These are phyloP conservation scores for Pimpla rufipes DNA, from an alignment of 2,888 invertebrate species.

Conservation along the genomic window DNA sequence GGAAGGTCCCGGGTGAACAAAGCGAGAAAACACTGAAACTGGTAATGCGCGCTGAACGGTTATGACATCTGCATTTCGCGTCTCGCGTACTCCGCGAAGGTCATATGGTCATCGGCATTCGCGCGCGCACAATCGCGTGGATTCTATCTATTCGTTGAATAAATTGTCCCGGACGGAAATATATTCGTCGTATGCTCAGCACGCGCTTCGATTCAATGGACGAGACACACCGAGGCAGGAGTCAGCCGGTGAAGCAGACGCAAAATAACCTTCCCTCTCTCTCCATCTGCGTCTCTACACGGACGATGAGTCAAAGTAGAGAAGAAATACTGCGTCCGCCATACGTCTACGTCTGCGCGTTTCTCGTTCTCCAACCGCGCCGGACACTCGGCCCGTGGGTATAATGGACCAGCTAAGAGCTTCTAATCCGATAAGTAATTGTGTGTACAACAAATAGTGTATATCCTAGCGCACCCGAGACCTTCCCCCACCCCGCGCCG, in stretches of 20 bases:
- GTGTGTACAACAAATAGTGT: constrained; percentile 51
- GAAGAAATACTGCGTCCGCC: constrained; percentile 53
- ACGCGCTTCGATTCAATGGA: constrained; percentile 39
- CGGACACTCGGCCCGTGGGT: constrained; percentile 58
- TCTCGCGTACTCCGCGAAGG: constrained; percentile 19
- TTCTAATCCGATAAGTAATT: constrained; percentile 66
- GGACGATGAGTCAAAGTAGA: constrained; percentile 59
- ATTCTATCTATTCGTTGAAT: constrained; percentile 42
- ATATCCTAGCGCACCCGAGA: constrained; percentile 26
- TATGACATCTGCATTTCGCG: constrained; percentile 41
- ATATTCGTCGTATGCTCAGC: constrained; percentile 42
- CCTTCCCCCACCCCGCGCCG: constrained; percentile 13
- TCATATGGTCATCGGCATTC: constrained; percentile 46
- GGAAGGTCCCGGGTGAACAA: background rate
- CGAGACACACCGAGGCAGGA: constrained; percentile 8
- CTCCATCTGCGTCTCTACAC: background rate
- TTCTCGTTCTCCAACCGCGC: constrained; percentile 41
- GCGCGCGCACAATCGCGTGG: background rate
- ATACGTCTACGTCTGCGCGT: constrained; percentile 5
- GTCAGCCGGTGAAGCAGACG: constrained; percentile 1
- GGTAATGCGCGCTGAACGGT: constrained; percentile 38
- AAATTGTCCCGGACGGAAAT: constrained; percentile 30
- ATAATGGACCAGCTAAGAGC: constrained; percentile 62
- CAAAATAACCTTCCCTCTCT: background rate
- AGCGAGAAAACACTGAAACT: constrained; percentile 3